These are phyloP conservation scores for Phyllopteryx taeniolatus DNA, from an alignment of 2,113 vertebrate genomes.

Conservation along the genomic window DNA sequence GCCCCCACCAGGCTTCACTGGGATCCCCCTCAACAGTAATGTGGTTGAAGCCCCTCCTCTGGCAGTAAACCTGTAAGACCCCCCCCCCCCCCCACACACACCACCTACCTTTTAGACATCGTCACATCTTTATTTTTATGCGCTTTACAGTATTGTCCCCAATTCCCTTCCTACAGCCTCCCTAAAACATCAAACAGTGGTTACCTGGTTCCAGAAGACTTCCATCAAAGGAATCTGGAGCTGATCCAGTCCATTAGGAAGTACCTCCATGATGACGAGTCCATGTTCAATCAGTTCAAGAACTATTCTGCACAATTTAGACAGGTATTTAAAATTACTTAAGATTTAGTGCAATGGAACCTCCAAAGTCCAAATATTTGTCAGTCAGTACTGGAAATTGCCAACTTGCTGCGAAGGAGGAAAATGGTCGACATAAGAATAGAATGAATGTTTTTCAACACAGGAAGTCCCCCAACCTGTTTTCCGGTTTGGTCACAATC, in stretches of 20 bases:
- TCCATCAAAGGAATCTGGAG: slow-evolving; percentile 89
- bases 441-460: not conserved
- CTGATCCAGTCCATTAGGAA: slow-evolving; percentile 91
- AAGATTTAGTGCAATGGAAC: no score
- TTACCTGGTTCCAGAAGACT: slow-evolving; percentile 89
- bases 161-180: slow-evolving; percentile 49
- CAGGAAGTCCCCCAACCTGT: no score
- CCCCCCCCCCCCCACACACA: not conserved
- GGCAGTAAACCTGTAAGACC: slow-evolving; percentile 78
- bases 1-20: slow-evolving; percentile 90
- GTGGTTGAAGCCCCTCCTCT: slow-evolving; percentile 71
- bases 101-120: not conserved
- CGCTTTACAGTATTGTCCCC: not conserved
- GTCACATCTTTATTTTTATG: not conserved
- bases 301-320: slow-evolving; percentile 92
- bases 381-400: not conserved
- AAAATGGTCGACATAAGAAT: not conserved
- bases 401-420: not conserved
- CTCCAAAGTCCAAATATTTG: no score
- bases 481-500: no score
- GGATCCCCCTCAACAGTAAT: slow-evolving; percentile 80
- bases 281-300: slow-evolving; percentile 91
- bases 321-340: slow-evolving; percentile 76
- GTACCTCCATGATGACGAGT: slow-evolving; percentile 85
- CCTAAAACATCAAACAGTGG: slow-evolving; percentile 51